A percentile compares a stretch with the other conserved stretches of the same genome.
phyloP scores from a whole-genome alignment of 2,888 invertebrate species.

The Drosophila nigricruria region DNA sequence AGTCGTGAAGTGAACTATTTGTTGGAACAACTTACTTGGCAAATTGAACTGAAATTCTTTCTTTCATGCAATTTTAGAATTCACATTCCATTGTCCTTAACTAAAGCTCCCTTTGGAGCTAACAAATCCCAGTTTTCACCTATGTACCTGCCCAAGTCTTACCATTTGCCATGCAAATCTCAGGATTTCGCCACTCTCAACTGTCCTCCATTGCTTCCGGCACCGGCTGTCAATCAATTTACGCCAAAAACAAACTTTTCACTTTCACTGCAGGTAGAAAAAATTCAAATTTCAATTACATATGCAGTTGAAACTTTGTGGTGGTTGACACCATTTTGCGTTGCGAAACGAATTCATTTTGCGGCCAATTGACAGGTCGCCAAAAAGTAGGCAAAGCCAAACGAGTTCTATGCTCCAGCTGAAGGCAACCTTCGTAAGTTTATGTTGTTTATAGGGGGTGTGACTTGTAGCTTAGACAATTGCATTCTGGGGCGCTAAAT shows the following conservation, averaged over 20 bases:
- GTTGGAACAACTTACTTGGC: no score
- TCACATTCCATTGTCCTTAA: neutral
- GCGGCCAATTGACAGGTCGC: conserved; percentile 41
- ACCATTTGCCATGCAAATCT: neutral
- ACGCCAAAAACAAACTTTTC: conserved; percentile 34
- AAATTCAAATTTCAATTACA: conserved; percentile 27
- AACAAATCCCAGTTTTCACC: neutral
- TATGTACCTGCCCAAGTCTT: no score
- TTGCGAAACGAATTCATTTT: conserved; percentile 51
- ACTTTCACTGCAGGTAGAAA: conserved; percentile 29
- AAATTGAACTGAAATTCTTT: neutral
- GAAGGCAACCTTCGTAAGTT: conserved; percentile 8
- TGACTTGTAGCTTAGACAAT: conserved; percentile 12
- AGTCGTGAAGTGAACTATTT: no score
- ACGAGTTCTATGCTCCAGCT: conserved; percentile 13
- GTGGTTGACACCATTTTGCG: conserved; percentile 50
- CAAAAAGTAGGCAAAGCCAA: conserved; percentile 34
- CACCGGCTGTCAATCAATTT: conserved; percentile 58
- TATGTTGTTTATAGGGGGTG: conserved; percentile 19
- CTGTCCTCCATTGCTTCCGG: conserved; percentile 9
- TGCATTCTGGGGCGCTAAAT: conserved; percentile 62
- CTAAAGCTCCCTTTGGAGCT: neutral
- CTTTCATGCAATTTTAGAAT: no score
- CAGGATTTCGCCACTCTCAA: conserved; percentile 1
- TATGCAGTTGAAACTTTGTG: conserved; percentile 46